Percentiles rank a stretch among this genome's conserved stretches.
These are phyloP conservation scores for Altica lythri DNA, from an alignment of 2,888 invertebrate species.

Conservation along the genomic window DNA sequence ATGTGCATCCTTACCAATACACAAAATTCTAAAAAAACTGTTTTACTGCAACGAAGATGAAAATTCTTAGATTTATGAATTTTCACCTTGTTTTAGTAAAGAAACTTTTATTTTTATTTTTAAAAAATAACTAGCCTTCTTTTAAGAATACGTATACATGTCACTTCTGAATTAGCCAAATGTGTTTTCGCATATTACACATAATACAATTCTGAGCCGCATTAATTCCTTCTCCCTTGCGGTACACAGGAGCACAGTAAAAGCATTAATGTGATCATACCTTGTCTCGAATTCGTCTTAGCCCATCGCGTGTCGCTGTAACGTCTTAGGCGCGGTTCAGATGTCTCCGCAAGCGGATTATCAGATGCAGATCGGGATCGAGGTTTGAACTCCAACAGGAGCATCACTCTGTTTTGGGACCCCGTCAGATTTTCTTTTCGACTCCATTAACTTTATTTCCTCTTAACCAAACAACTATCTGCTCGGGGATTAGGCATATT, in stretches of 20 bases:
- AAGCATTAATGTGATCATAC: slow-evolving; percentile 59
- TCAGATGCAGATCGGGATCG: slow-evolving; percentile 53
- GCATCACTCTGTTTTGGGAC: slow-evolving; percentile 4
- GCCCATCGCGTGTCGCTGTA: slow-evolving; percentile 52
- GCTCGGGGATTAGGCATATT: slow-evolving; percentile 20
- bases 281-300: slow-evolving; percentile 56
- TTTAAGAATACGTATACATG: slow-evolving; percentile 34
- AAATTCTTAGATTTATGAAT: no score
- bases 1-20: no score
- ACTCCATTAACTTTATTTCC: slow-evolving; percentile 35
- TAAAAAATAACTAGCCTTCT: neutral
- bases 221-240: slow-evolving; percentile 56
- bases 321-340: slow-evolving; percentile 55
- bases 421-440: slow-evolving; percentile 26
- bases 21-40: no score
- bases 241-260: slow-evolving; percentile 55
- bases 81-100: no score
- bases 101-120: no score
- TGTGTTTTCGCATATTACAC: slow-evolving; percentile 57
- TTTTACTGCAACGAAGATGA: no score
- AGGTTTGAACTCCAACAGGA: slow-evolving; percentile 17
- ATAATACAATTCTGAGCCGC: slow-evolving; percentile 55
- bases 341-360: slow-evolving; percentile 57
- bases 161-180: slow-evolving; percentile 51
- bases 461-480: slow-evolving; percentile 32